Evolutionary conservation across 2,797 vertebrate species (phyloP).

Genomic region (Vultur gryphus): DNA sequence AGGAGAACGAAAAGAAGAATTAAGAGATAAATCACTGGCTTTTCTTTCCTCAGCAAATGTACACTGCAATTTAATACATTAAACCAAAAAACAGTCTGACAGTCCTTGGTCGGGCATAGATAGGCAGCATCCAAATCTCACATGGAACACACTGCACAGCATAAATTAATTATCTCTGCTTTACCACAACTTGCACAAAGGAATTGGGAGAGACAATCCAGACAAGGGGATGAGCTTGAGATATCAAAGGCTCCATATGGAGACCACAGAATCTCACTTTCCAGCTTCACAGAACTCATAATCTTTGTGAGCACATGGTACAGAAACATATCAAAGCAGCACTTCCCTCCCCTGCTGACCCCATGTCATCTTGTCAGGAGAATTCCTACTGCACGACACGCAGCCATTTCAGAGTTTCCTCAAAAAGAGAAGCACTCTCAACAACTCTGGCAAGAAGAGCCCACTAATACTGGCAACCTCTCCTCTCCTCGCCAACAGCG

Average conservation of each 20-base stretch:
- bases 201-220: slow-evolving; percentile 59
- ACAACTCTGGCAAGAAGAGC: not conserved
- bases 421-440: not conserved
- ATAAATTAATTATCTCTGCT: slow-evolving; percentile 43
- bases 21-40: slow-evolving; percentile 31
- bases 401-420: not conserved
- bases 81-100: not conserved
- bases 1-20: slow-evolving; percentile 53
- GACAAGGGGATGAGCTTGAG: slow-evolving; percentile 52
- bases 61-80: slow-evolving; percentile 11
- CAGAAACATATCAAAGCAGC: not conserved
- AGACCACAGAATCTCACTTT: slow-evolving; percentile 51
- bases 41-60: slow-evolving; percentile 9
- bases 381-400: not conserved
- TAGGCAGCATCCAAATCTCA: not conserved
- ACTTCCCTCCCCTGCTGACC: not conserved
- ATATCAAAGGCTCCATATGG: slow-evolving; percentile 66
- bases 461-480: not conserved
- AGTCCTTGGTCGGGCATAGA: not conserved
- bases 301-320: not conserved
- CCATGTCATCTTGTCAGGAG: not conserved
- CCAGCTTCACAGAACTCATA: slow-evolving; percentile 30
- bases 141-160: not conserved
- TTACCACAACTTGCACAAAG: slow-evolving; percentile 44
- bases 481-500: not conserved